Evolutionary conservation across 2,113 vertebrate genomes (phyloP), one percentile per base, ranked within the genome.

Genomic region (Callospermophilus lateralis): DNA sequence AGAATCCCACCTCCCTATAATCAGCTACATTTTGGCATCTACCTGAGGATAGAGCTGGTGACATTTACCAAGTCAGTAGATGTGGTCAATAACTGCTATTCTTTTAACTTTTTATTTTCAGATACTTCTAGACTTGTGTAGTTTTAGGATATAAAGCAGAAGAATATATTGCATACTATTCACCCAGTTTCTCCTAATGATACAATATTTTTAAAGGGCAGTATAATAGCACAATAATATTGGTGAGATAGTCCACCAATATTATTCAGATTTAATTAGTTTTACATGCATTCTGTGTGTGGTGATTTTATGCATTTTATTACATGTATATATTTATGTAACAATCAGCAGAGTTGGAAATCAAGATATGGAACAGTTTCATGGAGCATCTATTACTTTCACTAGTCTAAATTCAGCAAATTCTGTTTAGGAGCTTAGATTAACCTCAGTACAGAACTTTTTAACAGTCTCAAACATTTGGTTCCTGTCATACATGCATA

Each of bases 391-490:
- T 68, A 28, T n/a, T 76, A 87, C 58, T 95, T 93, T 92, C 61
- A 86, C 34, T 48, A 90, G 32, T 39, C 65, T 79, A 53, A 81
- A 63, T 74, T 79, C 32, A 67, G 30, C 68, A 74, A 90, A 34
- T 76, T 86, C 89, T 77, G 1, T 53, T 61, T 24, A 93, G 51
- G 48, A 53, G 42, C 39, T 89, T 30, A 84, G 65, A n/a, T 67
- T 20, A 39, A 51, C 8, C 58, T 89, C 45, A 37, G 6, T 28
- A 22, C 30, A 92, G 84, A 51, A 53, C 26, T 89, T 80, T 78
- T 70, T 87, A 90, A 74, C 22, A 89, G 30, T 63, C 70, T 94
- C 15, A 89, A 84, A 93, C 92, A 97, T 90, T 93, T 97, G 92
- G 86, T 80, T 95, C 76, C 74, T 96, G 93, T 95, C 92, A 95